These are phyloP conservation scores for Lycocerus yunnanus DNA, from an alignment of 2,888 invertebrate genomes.

Conservation along the genomic window DNA sequence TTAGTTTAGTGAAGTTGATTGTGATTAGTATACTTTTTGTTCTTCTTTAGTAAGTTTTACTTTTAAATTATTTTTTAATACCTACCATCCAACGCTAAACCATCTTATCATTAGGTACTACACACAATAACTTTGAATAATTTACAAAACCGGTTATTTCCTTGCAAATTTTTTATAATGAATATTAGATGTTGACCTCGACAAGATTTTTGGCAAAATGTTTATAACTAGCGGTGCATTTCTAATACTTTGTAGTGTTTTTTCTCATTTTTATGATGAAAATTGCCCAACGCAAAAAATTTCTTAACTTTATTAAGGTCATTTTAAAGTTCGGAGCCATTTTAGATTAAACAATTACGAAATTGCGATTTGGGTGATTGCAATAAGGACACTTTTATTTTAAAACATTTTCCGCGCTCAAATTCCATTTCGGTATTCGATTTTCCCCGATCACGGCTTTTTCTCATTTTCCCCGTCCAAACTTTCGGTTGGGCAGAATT, in stretches of 20 bases:
- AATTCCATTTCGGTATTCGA: background rate
- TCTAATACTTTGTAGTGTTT: background rate
- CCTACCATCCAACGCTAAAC: background rate
- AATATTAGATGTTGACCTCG: constrained; percentile 1
- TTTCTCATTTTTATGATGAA: background rate
- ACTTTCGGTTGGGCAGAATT: background rate
- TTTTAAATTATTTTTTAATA: background rate
- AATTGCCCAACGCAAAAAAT: background rate
- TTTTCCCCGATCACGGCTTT: background rate
- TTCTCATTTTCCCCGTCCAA: background rate
- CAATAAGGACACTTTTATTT: background rate
- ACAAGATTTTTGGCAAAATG: background rate
- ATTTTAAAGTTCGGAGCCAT: background rate
- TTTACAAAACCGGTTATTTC: background rate
- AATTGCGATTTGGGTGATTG: background rate
- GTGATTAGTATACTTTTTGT: background rate
- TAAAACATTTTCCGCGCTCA: background rate
- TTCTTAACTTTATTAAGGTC: background rate
- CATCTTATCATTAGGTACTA: background rate
- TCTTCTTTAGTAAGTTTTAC: background rate
- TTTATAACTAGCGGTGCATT: background rate
- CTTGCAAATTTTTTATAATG: background rate
- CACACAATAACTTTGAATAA: background rate
- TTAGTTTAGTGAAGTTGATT: background rate
- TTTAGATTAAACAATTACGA: background rate